Evolutionary conservation across 1,140 invertebrate genomes (phyloP), one percentile per base, ranked within the genome.

Genomic region (Megathymus violae): DNA sequence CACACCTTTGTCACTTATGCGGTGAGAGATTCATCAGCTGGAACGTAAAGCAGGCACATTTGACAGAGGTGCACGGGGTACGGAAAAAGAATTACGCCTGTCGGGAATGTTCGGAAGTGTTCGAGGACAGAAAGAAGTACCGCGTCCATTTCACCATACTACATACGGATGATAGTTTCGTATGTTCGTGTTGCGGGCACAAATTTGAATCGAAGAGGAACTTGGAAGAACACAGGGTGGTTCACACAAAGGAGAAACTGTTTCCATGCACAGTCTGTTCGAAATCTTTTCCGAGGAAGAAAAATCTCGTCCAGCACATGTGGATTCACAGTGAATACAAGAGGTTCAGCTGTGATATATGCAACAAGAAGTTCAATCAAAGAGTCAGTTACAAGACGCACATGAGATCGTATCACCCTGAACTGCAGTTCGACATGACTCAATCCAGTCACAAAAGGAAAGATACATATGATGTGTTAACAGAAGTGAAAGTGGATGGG

Each of bases 341-440:
- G 52, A 60, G 73, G 22, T 81, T 85, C 47, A 75, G 76, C 31
- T 93, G 92, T 70, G 82, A 87, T 6, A 54, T 90, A 11, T 93
- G 92, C 72, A 85, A 91, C 69, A 93, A 93, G 54, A 88, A 91
- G 40, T 93, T 93, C 69, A 88, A 89, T 38, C 89, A 91, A 40
- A 73, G 85, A 22, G 78, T 84, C 4, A 87, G 79, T 44, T 87
- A 80, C 78, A 85, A 78, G 44, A 80, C 76, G 0, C 83, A 88
- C 15, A 88, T 85, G 85, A 81, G 78, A 16, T 77, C 76, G 0
- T 76, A 82, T 36, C 85, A 88, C 54, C 81, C 81, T 0, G 83
- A 84, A 1, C 27, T 80, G 19, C 16, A 78, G 46, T 74, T 72
- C 62, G 73, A 82, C 11, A 48, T 68, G 19, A 72, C 63, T 50